These are phyloP conservation scores for Neoaliturus tenellus DNA, from an alignment of 2,888 invertebrate genomes.

Conservation along the genomic window DNA sequence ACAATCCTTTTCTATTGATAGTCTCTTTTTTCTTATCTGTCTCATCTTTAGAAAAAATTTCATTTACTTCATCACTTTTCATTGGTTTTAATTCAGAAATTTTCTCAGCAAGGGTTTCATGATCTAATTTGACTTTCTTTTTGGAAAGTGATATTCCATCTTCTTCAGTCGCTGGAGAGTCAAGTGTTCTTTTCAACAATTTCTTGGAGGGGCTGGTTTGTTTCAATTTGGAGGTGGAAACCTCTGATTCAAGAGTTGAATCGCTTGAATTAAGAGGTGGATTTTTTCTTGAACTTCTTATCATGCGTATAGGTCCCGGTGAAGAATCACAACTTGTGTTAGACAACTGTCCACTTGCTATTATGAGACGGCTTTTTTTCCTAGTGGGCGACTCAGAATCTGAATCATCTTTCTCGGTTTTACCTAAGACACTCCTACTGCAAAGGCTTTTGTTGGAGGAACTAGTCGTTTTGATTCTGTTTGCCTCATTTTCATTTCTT, in stretches of 20 bases:
- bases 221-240: background rate
- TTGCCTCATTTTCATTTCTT: no score
- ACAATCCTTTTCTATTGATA: background rate
- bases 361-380: background rate
- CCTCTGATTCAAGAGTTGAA: slow-evolving; percentile 9
- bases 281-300: background rate
- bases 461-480: background rate
- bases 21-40: background rate
- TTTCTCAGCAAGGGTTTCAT: background rate
- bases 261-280: slow-evolving; percentile 12
- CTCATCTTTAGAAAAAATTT: background rate
- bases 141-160: background rate
- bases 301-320: background rate
- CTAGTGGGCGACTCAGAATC: background rate
- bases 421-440: background rate
- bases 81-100: background rate
- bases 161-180: background rate
- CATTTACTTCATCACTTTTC: background rate
- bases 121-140: background rate
- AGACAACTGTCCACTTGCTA: background rate
- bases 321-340: background rate
- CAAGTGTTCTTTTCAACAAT: background rate
- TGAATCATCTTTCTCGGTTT: background rate
- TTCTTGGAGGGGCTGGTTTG: background rate
- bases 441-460: background rate